A percentile compares a stretch with the other conserved stretches of the same genome.
These are phyloP conservation scores for Benitochromis conjunctus DNA, from an alignment of 2,113 vertebrate species.

Conservation along the genomic window DNA sequence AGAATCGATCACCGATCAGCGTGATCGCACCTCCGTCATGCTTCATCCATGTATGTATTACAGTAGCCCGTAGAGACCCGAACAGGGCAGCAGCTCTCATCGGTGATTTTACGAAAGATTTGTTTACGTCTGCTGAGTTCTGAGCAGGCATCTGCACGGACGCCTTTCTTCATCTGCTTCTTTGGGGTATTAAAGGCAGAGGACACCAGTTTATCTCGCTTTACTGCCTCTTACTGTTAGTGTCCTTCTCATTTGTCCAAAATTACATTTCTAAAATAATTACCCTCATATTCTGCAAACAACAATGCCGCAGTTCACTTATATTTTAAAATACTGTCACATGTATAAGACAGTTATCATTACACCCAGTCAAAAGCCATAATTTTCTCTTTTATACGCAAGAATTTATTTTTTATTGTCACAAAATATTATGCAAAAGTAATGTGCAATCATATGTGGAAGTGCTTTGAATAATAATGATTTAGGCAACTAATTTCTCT, in stretches of 20 bases:
- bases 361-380: accelerated
- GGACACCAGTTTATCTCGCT: neutral
- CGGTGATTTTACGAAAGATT: too few relatives aligned
- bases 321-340: neutral
- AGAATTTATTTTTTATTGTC: neutral
- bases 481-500: neutral
- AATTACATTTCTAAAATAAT: neutral
- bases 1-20: neutral
- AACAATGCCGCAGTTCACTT: too few relatives aligned
- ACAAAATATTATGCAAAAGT: neutral
- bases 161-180: neutral
- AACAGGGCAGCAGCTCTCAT: neutral
- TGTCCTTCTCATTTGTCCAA: neutral
- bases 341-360: neutral
- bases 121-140: neutral
- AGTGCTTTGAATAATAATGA: too few relatives aligned
- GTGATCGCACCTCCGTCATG: neutral
- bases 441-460: neutral
- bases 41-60: neutral
- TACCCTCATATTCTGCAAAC: neutral
- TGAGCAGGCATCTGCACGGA: neutral
- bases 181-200: neutral
- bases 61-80: neutral
- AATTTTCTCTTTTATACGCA: neutral
- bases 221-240: neutral